Base-by-base conservation (phyloP, 2,797 vertebrate genomes). In the Intellagama lesueurii region DNA sequence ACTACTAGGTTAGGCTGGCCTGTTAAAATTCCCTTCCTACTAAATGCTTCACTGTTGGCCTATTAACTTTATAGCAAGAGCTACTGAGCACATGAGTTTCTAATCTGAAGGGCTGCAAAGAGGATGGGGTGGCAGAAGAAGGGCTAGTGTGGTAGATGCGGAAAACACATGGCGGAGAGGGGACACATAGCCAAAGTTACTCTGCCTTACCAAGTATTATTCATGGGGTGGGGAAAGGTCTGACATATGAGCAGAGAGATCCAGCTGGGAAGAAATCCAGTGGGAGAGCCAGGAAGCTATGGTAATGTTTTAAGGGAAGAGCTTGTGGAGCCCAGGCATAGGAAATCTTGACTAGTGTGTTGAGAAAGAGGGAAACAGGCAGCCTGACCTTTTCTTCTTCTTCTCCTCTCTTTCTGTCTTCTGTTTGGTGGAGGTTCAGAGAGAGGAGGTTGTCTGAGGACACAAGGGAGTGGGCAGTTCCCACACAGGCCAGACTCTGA, bases 1-100 rank as follows among this genome's bases (percentile, higher is more conserved):
- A 85, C n/a, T 79, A 30, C 3, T 90, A 11, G 35, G 52, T 88
- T 93, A 92, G 64, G 5, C 69, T 88, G 68, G 72, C 30, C 69
- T 91, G 93, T 79, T 22, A 81, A 94, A 92, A 93, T 94, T 84
- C 28, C n/a, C 22, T 2, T 93, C 84, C 0, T 86, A 85, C 73
- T 78, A 87, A 90, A 0, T 52, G 11, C 28, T 40, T 88, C 64
- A 52, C 7, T 72, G 76, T 35, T 40, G 35, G 17, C 44, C 44
- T 90, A 56, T 17, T 79, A 44, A 64, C 49, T 82, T 85, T 87
- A 40, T 5, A 87, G 2, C 75, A 91, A 83, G 40, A 87, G 56
- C 56, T 88, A 60, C 12, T 91, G 35, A 82, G 24, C 91, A 84
- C 81, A 77, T 60, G 86, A 66, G 5, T 87, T 81, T 81, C 60